Base-by-base conservation (phyloP, 92 coral and sea anemone genomes). In the Metridium senile region DNA sequence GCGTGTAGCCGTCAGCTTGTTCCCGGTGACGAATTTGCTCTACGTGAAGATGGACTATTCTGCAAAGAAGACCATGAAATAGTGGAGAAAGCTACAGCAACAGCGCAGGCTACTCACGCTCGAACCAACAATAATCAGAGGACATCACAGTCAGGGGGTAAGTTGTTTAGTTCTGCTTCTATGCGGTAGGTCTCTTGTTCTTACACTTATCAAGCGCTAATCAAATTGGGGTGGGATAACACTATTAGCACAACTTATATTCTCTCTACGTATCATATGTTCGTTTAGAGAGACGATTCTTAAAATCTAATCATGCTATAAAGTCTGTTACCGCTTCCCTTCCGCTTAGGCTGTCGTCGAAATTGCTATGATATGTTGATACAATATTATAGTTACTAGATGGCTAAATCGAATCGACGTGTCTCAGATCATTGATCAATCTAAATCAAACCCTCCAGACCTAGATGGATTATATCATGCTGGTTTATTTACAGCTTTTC, bases 21-120 rank as follows among this genome's bases (percentile, higher is more conserved):
- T 0, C 99, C 96, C 8, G 99, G 99, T 33, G 99, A 96, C 68
- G 99, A 96, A 58, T 96, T 87, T 68, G 99, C 98, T 0, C 92
- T 96, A 0, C 91, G 99, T 29, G 99, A 96, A 58, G 93, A 96
- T 35, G 99, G 99, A 21, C 68, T 96, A 59, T 96, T 96, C 78
- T 96, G 99, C 70, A 96, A 96, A 62, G 99, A 92, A 28, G 99
- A 96, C 88, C 97, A 96, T 76, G 94, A 93, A 72, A 93, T 96
- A 33, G 94, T 96, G 54, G 99, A 96, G 87, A 96, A 93, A 69
- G 99, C 99, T 0, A 87, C 97, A 1, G 97, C 97, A 6, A 88
- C 93, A 2, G 97, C 97, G 26, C 93, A 89, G 73, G 93, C 97
- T 18, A 86, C 97, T 51, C 97, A 92, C 69, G 97, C 84, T 16